phyloP scores from a whole-genome alignment of 2,113 vertebrate genomes.

The Calypte anna region DNA sequence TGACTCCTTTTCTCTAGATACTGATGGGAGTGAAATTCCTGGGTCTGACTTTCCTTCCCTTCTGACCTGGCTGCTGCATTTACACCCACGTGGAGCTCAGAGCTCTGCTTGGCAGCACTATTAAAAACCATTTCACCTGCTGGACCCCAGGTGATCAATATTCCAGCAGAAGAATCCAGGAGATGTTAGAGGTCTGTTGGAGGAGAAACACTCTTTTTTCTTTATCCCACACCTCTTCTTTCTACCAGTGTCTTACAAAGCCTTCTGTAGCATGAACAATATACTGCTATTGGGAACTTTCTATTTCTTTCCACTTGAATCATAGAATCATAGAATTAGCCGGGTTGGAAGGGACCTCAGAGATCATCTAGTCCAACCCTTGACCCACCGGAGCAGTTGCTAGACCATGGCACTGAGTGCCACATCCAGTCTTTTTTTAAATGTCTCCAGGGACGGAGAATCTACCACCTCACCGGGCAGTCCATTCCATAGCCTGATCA shows the following conservation, averaged over 20 bases:
- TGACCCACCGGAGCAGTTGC: too few species aligned
- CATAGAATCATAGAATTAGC: too few species aligned
- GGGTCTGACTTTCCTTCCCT: background rate
- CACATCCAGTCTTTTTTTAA: too few species aligned
- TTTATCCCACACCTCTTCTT: background rate
- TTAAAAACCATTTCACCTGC: background rate
- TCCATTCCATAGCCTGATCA: too few species aligned
- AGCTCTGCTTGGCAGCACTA: background rate
- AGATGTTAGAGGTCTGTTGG: background rate
- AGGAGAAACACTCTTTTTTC: background rate
- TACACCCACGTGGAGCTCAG: background rate
- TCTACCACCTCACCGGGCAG: too few species aligned
- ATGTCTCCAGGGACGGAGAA: too few species aligned
- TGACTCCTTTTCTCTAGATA: slow-evolving; percentile 3
- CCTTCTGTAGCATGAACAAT: background rate
- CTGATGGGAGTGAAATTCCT: background rate
- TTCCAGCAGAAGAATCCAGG: background rate
- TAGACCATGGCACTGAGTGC: too few species aligned
- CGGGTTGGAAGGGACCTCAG: too few species aligned
- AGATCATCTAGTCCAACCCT: too few species aligned
- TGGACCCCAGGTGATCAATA: background rate
- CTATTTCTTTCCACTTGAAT: background rate
- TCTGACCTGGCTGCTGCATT: background rate
- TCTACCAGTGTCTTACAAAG: background rate
- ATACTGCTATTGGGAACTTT: background rate